Evolutionary conservation across 1,140 invertebrate species (phyloP).

Genomic region (Meloidogyne exigua): DNA sequence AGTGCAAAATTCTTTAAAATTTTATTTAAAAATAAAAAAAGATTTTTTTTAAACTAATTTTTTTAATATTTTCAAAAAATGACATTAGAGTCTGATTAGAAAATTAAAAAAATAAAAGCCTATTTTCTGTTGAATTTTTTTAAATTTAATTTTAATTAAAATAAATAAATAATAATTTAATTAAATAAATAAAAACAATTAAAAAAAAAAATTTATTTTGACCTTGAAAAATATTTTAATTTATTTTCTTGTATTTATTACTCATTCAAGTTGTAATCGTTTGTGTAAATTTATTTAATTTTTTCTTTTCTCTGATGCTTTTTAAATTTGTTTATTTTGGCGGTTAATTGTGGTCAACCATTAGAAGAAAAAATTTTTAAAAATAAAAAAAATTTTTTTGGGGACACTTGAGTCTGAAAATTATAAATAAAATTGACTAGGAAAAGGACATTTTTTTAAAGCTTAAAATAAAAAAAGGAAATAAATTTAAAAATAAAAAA

Average conservation of each 20-base stretch:
- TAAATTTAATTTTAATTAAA: no score
- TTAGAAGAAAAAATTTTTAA: background rate
- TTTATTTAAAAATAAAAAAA: background rate
- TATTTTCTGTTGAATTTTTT: no score
- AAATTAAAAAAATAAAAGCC: no score
- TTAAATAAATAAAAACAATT: no score
- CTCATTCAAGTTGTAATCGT: background rate
- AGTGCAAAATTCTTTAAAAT: background rate
- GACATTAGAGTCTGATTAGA: background rate
- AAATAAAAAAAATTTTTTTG: background rate
- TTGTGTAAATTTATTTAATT: no score
- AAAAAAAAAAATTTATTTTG: no score
- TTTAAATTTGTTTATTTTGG: conserved; percentile 1
- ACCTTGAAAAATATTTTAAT: no score
- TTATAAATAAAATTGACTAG: background rate
- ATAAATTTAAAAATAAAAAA: background rate
- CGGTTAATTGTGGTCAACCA: background rate
- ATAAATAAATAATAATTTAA: no score
- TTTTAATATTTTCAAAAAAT: background rate
- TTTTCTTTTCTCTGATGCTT: background rate
- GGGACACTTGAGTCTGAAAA: background rate
- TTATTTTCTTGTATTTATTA: background rate
- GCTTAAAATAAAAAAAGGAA: background rate
- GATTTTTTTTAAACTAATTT: no score
- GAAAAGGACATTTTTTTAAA: no score